A percentile compares a stretch with the other conserved stretches of the same genome.
Evolutionary conservation across 2,113 vertebrate species (phyloP).

Genomic region (Etheostoma spectabile): DNA sequence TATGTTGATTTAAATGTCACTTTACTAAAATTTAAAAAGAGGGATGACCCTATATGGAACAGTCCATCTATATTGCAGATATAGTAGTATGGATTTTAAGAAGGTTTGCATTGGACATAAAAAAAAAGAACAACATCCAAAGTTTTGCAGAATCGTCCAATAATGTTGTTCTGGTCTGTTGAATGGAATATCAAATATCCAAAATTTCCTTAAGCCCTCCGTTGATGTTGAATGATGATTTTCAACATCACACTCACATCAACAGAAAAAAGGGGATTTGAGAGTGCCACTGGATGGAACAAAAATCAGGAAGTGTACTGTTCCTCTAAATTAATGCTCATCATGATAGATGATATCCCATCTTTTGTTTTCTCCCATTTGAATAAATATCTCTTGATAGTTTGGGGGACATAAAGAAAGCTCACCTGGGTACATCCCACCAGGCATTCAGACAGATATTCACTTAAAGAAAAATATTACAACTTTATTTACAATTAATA

Average conservation of each 20-base stretch:
- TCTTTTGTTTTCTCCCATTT: slow-evolving; percentile 56
- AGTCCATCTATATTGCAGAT: background rate
- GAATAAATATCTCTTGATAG: slow-evolving; percentile 39
- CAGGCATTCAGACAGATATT: slow-evolving; percentile 59
- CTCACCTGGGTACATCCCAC: slow-evolving; percentile 57
- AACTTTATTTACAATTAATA: slow-evolving; percentile 70
- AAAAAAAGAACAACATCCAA: background rate
- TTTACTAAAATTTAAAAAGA: too few relatives aligned
- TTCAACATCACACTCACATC: background rate
- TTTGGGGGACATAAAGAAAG: slow-evolving; percentile 33
- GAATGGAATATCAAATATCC: background rate
- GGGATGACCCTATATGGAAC: background rate
- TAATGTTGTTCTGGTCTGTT: background rate
- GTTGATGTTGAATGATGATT: background rate
- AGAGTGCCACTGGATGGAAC: background rate
- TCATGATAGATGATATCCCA: slow-evolving; percentile 57
- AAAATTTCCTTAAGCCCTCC: background rate
- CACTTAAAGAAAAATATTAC: slow-evolving; percentile 68
- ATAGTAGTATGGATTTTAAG: background rate
- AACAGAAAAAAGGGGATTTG: background rate
- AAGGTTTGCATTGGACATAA: background rate
- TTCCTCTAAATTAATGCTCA: slow-evolving; percentile 19
- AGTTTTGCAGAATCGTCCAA: background rate
- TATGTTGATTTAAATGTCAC: background rate
- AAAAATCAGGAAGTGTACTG: slow-evolving; percentile 6